Base-by-base conservation (phyloP, 1,140 invertebrate genomes). In the Archegozetes longisetosus region DNA sequence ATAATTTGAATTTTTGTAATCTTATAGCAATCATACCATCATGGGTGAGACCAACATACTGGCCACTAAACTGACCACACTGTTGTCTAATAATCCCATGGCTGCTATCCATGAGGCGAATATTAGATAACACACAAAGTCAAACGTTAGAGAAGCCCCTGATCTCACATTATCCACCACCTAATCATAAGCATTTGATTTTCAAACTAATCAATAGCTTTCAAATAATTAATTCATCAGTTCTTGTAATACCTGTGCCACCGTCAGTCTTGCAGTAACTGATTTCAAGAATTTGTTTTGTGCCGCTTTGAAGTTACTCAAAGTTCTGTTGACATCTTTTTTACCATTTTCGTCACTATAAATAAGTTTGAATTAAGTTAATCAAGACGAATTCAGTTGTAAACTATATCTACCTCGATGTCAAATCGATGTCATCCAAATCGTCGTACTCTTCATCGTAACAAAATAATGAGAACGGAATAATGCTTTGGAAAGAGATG, bases 31-130 rank as follows among this genome's bases (percentile, higher is more conserved):
- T 13, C 70, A 72, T 73, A 82, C 82, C 86, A 89, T 90, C 2
- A 89, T 74, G 0, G 86, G 86, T 1, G 86, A 88, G 1, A 89
- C 83, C 61, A 90, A 72, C 86, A 90, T 90, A 50, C 84, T 85
- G 20, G 86, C 86, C 25, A 88, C 84, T 55, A 89, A 80, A 67
- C 86, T 82, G 1, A 86, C 84, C 1, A 84, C 80, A 64, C 80
- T 86, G 68, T 86, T 82, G 69, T 90, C 86, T 2, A 85, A 75
- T 29, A 90, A 72, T 14, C 86, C 86, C 55, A 88, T 75, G 6
- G 80, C 78, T 27, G 81, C 80, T n/a, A 83, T 73, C 24, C 55
- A 61, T 25, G 25, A 50, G 20, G 47, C 46, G 24, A 58, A 52
- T 14, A 53, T 28, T 9, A 40, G 9, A 61, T 47, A 62, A 52